These are phyloP conservation scores for Plagodis dolabraria DNA, from an alignment of 2,888 invertebrate genomes.

Conservation along the genomic window DNA sequence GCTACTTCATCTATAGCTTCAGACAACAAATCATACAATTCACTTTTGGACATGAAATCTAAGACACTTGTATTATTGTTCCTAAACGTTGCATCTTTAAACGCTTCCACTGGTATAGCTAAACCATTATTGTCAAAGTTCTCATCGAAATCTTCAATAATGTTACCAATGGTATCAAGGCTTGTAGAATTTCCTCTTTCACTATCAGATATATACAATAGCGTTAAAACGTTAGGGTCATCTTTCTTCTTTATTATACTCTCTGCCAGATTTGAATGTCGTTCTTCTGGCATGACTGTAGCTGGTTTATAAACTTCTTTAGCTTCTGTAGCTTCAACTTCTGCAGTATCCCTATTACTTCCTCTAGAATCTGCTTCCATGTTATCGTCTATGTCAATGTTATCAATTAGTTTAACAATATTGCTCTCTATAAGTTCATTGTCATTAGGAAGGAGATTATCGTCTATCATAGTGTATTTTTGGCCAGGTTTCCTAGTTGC, in stretches of 20 bases:
- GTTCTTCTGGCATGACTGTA: neutral
- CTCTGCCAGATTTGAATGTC: neutral
- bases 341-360: constrained; percentile 14
- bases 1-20: constrained; percentile 30
- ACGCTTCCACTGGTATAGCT: constrained; percentile 32
- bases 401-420: constrained; percentile 48
- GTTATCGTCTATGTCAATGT: constrained; percentile 39
- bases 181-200: constrained; percentile 28
- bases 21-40: constrained; percentile 37
- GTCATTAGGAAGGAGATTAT: constrained; percentile 3
- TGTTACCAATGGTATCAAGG: constrained; percentile 27
- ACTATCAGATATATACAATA: constrained; percentile 51
- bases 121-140: constrained; percentile 23
- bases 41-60: constrained; percentile 31
- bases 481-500: constrained; percentile 3
- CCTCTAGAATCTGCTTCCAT: constrained; percentile 10
- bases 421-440: constrained; percentile 34
- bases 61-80: constrained; percentile 25
- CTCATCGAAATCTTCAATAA: constrained; percentile 29
- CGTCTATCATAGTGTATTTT: constrained; percentile 24
- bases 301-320: neutral
- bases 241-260: neutral
- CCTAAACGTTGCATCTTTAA: constrained; percentile 38
- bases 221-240: constrained; percentile 44
- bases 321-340: neutral